Evolutionary conservation across 1,140 invertebrate species (phyloP).

Genomic region (Grapholita molesta): DNA sequence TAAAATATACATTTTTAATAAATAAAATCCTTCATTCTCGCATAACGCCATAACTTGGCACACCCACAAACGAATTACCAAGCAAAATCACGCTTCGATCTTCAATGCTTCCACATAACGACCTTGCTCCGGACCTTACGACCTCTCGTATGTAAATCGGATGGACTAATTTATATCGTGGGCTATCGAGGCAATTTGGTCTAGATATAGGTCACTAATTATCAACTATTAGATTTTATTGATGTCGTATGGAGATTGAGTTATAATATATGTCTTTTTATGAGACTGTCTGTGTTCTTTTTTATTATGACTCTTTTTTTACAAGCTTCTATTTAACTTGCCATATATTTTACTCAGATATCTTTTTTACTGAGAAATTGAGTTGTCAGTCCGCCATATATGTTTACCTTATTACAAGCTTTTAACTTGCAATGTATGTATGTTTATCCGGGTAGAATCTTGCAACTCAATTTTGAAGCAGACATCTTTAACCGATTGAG

Average conservation of each 20-base stretch:
- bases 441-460: too few species aligned
- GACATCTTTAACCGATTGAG: too few species aligned
- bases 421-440: too few species aligned
- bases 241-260: neutral
- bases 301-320: too few species aligned
- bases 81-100: neutral
- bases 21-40: conserved; percentile 23
- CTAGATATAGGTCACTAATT: neutral
- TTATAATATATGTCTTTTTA: neutral
- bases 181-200: neutral
- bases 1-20: too few species aligned
- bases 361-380: too few species aligned
- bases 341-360: too few species aligned
- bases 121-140: neutral
- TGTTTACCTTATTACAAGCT: too few species aligned
- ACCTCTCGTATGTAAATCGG: conserved; percentile 1
- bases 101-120: neutral
- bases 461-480: too few species aligned
- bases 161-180: neutral
- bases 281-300: too few species aligned
- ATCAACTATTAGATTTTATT: neutral
- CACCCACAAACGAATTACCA: conserved; percentile 12
- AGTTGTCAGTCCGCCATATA: too few species aligned
- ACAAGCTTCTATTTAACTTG: too few species aligned
- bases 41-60: conserved; percentile 27